Conservation (phyloP, 1,140 invertebrate species). For the Euglossa dilemma region DNA sequence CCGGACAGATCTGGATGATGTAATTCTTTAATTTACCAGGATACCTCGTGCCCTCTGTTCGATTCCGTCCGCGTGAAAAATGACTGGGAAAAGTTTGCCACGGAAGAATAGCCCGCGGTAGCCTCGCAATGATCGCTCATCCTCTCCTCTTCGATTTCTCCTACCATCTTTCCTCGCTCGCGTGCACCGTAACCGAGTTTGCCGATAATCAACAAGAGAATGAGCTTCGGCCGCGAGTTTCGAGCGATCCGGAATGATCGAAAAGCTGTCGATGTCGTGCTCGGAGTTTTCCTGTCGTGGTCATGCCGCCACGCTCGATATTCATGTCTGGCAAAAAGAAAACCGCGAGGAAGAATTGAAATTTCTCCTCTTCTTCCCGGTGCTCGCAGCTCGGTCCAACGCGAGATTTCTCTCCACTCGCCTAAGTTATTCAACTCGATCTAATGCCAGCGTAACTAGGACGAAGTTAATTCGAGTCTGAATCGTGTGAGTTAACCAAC, state of each 20-base stretch:
- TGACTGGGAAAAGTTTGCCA: slow-evolving; percentile 50
- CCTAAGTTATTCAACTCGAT: not conserved
- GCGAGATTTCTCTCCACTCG: no score
- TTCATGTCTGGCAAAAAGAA: not conserved
- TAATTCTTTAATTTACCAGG: slow-evolving; percentile 57
- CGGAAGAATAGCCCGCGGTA: slow-evolving; percentile 30
- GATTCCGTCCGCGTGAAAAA: slow-evolving; percentile 57
- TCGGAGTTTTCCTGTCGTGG: not conserved
- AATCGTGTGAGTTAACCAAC: not conserved
- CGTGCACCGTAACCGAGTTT: slow-evolving; percentile 36
- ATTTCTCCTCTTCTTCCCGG: not conserved
- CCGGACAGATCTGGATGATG: not conserved
- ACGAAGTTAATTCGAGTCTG: not conserved
- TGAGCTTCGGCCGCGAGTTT: slow-evolving; percentile 4
- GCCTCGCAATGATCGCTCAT: slow-evolving; percentile 55
- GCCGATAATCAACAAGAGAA: slow-evolving; percentile 38
- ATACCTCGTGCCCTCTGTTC: slow-evolving; percentile 23
- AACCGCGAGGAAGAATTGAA: not conserved
- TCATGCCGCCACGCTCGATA: not conserved
- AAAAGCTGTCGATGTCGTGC: slow-evolving; percentile 12
- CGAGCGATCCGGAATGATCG: slow-evolving; percentile 12
- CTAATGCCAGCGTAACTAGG: not conserved
- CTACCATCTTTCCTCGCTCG: slow-evolving; percentile 34
- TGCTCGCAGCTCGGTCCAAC: no score
- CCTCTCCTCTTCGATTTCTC: slow-evolving; percentile 54